Base-by-base conservation (phyloP, 2,113 vertebrate genomes). In the Formicarius rufipectus region DNA sequence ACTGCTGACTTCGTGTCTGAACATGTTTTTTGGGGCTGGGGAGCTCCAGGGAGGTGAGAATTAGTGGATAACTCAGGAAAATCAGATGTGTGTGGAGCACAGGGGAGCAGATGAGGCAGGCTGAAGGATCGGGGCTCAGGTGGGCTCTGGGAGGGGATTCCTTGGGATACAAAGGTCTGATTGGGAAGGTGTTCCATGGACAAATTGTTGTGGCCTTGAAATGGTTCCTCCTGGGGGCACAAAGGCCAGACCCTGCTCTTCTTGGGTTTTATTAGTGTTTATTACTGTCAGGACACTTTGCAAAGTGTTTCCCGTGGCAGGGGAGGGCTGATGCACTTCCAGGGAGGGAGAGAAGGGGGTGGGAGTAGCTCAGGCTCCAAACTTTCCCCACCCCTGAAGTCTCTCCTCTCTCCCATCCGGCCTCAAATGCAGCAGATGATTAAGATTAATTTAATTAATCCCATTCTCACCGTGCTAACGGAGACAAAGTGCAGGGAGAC, bases 401-500 rank as follows among this genome's bases (percentile, higher is more conserved):
- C 33, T n/a, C 45, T 74, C 31, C 71, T 42, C 16, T 55, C 39
- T 89, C 40, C 60, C 86, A 86, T 60, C 8, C 30, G 89, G 45
- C 33, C 37, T 77, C 40, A 84, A 85, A 53, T 4, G 10, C 49
- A 30, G 30, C 62, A 93, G 63, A 88, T 64, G 8, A 88, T 80
- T 80, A 80, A 86, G 80, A 95, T 88, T 20, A 49, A 53, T 23
- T 16, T 75, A 80, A 84, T 73, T 52, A 80, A 86, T 73, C 40
- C 80, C 76, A 73, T 77, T 84, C 60, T 75, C 42, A 55, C 75
- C 45, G 19, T 31, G 31, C 44, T 92, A 69, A 90, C 9, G 0
- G 73, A 93, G 64, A 92, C 88, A 92, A n/a, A 92, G 67, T 92
- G 91, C 85, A 89, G 63, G 67, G 75, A 66, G n/a, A n/a, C n/a